Evolutionary conservation across 23 tunicate genomes (phyloP).

Genomic region (Trididemnum clinides): DNA sequence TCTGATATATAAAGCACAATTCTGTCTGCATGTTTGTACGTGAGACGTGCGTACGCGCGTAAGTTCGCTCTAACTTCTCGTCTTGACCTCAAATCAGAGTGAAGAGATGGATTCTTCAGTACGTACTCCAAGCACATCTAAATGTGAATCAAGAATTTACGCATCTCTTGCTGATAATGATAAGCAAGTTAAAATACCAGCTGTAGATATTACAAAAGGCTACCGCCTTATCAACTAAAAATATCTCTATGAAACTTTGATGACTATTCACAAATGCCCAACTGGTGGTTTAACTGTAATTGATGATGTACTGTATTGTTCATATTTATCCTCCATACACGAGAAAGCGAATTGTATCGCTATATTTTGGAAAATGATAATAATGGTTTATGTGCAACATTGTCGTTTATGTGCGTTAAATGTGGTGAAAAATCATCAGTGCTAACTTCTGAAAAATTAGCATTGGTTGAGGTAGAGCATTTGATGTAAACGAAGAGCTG

Average conservation of each 20-base stretch:
- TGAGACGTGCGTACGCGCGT: no score
- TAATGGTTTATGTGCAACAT: background rate
- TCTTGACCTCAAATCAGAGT: no score
- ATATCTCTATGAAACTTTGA: background rate
- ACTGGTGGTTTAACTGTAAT: conserved; percentile 4
- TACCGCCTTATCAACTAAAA: background rate
- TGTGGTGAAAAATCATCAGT: background rate
- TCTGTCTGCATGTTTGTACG: no score
- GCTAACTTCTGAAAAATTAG: background rate
- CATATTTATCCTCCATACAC: no score
- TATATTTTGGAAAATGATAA: background rate
- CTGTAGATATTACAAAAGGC: background rate
- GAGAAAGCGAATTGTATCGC: no score
- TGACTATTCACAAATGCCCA: background rate
- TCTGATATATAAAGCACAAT: no score
- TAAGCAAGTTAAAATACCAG: background rate
- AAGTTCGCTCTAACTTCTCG: no score
- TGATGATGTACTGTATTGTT: no score
- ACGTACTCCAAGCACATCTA: no score
- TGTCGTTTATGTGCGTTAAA: background rate
- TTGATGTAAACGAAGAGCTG: background rate
- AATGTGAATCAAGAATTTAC: no score
- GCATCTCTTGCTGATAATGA: background rate
- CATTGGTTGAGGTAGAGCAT: background rate
- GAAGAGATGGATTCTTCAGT: no score